phyloP scores from a whole-genome alignment of 2,113 vertebrate species.

The Datnioides undecimradiatus region DNA sequence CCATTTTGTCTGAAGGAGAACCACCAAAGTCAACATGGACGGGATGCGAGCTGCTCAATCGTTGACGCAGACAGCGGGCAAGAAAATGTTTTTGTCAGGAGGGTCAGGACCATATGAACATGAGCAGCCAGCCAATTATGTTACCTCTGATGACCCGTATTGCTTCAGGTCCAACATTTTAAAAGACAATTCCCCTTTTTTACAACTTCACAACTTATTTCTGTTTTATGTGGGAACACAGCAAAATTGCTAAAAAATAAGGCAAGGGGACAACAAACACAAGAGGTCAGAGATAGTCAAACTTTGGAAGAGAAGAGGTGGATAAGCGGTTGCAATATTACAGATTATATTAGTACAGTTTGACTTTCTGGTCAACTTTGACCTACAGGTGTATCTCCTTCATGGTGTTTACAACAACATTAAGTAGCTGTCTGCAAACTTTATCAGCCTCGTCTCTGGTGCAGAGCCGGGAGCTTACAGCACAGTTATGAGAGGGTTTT shows the following conservation, averaged over 20 bases:
- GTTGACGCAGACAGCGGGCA: slow-evolving; percentile 33
- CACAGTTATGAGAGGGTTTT: neutral
- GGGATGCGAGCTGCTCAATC: slow-evolving; percentile 26
- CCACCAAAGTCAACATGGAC: slow-evolving; percentile 68
- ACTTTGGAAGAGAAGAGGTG: too few relatives aligned
- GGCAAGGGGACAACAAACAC: neutral
- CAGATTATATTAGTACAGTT: too few relatives aligned
- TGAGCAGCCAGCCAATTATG: slow-evolving; percentile 2
- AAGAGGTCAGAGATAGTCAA: neutral
- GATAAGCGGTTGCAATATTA: too few relatives aligned
- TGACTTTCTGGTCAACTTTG: neutral
- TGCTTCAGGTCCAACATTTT: slow-evolving; percentile 18
- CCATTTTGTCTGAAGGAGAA: slow-evolving; percentile 56
- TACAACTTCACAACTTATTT: neutral
- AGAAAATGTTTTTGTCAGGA: slow-evolving; percentile 41
- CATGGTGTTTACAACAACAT: too few relatives aligned
- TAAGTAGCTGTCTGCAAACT: too few relatives aligned
- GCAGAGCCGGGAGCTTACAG: neutral
- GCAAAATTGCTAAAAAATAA: neutral
- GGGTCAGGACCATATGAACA: slow-evolving; percentile 38
- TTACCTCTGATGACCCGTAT: slow-evolving; percentile 34
- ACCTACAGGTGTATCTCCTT: too few relatives aligned
- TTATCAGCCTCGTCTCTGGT: too few relatives aligned
- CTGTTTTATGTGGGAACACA: neutral
- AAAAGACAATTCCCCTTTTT: slow-evolving; percentile 9